Evolutionary conservation across 2,888 invertebrate species (phyloP), one percentile per base, ranked within the genome.

Genomic region (Morpho helenor): DNA sequence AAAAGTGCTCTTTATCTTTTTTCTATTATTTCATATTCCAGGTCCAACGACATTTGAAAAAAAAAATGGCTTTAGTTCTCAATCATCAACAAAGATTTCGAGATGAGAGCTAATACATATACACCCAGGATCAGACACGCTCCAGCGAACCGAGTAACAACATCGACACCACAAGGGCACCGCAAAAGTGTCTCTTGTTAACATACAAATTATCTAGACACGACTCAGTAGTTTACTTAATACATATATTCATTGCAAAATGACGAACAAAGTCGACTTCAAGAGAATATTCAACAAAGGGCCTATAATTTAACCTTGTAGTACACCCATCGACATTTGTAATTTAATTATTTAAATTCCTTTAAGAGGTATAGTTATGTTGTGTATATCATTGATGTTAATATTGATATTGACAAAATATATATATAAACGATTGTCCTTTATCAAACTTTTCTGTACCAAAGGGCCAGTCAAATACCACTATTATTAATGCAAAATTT

Each of bases 71-170:
- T 31, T 31, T 31, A 1, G 5, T 5, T 31, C 5, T 5, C 31
- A 31, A 5, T 31, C 23, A 23, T 43, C 42, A 55, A 59, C 44
- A 31, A n/a, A 52, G 16, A 22, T 56, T 59, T 45, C 39, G 23
- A 43, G 40, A 42, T 39, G 50, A 52, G 47, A 54, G 49, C 23
- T 49, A 45, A 56, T 52, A 52, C 54, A 56, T 57, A 60, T 56
- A 52, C 31, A 31, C 39, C 56, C 22, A 52, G 45, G 57, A 52
- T 46, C 58, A 51, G 45, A 45, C 56, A 51, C 59, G 61, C 61
- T 54, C 59, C 58, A 60, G 48, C 56, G 58, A 43, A 42, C 45
- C 59, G 56, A 53, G 16, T 22, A 60, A 63, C 56, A 57, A 52
- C 56, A 49, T 43, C 16, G 44, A 41, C 44, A 52, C 39, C 45